Evolutionary conservation across 2,888 invertebrate genomes (phyloP).

Genomic region (Spodoptera exigua): DNA sequence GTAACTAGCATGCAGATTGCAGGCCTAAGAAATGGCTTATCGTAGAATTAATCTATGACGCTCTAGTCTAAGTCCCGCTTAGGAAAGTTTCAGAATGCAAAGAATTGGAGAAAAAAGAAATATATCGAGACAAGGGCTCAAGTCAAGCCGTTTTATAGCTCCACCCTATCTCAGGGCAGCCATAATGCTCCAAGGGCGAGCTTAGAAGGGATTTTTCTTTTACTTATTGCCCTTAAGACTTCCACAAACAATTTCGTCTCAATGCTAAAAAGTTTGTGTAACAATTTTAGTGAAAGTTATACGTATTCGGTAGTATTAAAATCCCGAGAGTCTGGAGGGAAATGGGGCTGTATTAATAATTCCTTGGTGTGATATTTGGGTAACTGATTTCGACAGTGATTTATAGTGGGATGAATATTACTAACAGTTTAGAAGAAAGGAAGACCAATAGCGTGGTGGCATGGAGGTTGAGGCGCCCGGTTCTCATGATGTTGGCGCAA

Average conservation of each 20-base stretch:
- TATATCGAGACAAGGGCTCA: conserved; percentile 37
- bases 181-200: conserved; percentile 64
- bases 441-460: neutral
- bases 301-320: conserved; percentile 29
- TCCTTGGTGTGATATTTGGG: conserved; percentile 14
- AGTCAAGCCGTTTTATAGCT: conserved; percentile 62
- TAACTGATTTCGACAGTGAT: conserved; percentile 18
- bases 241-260: conserved; percentile 64
- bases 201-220: conserved; percentile 63
- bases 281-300: conserved; percentile 37
- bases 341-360: conserved; percentile 41
- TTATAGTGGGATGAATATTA: neutral
- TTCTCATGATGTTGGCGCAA: too few relatives aligned
- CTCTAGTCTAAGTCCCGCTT: conserved; percentile 14
- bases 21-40: conserved; percentile 11
- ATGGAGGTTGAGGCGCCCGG: too few relatives aligned
- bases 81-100: conserved; percentile 22
- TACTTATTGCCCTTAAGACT: conserved; percentile 63
- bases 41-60: conserved; percentile 6
- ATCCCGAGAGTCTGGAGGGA: conserved; percentile 13
- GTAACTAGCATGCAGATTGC: conserved; percentile 7
- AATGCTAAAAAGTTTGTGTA: conserved; percentile 34
- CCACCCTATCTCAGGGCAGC: conserved; percentile 61
- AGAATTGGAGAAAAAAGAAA: conserved; percentile 29
- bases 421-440: neutral